Evolutionary conservation across 2,888 invertebrate genomes (phyloP).

Genomic region (Hetaerina titia): DNA sequence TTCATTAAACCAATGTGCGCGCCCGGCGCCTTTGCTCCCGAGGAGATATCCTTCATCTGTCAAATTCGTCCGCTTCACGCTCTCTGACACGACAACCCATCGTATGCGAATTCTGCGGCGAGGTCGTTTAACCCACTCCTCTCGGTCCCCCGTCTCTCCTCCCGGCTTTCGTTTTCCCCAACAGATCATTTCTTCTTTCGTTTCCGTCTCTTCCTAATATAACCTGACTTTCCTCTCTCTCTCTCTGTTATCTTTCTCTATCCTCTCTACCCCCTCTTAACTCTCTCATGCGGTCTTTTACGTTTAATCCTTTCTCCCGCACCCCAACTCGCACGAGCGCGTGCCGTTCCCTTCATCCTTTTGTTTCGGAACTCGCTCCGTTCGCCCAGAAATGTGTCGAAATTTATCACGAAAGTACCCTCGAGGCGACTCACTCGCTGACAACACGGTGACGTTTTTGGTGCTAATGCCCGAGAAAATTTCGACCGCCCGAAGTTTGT

Average conservation of each 20-base stretch:
- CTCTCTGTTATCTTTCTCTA: too few species aligned
- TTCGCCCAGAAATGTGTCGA: not conserved
- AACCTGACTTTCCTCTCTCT: not conserved
- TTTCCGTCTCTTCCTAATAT: not conserved
- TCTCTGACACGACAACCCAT: not conserved
- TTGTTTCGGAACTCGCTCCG: not conserved
- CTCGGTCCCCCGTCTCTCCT: not conserved
- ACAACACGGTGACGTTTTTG: not conserved
- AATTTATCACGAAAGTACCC: conserved; percentile 20
- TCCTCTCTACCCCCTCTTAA: not conserved
- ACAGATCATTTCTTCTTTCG: not conserved
- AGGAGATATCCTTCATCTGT: conserved; percentile 11
- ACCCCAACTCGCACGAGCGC: not conserved
- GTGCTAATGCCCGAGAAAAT: not conserved
- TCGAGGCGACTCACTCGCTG: not conserved
- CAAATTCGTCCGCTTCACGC: not conserved
- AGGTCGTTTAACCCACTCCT: not conserved
- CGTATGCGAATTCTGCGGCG: not conserved
- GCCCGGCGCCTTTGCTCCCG: not conserved
- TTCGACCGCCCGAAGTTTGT: not conserved
- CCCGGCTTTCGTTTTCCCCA: not conserved
- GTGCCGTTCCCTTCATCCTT: not conserved
- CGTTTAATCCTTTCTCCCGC: not conserved
- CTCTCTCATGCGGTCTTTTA: not conserved
- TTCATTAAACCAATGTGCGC: conserved; percentile 51